A percentile compares a stretch with the other conserved stretches of the same genome.
Conservation (phyloP, 2,113 vertebrate species). For the Raja brachyura region DNA sequence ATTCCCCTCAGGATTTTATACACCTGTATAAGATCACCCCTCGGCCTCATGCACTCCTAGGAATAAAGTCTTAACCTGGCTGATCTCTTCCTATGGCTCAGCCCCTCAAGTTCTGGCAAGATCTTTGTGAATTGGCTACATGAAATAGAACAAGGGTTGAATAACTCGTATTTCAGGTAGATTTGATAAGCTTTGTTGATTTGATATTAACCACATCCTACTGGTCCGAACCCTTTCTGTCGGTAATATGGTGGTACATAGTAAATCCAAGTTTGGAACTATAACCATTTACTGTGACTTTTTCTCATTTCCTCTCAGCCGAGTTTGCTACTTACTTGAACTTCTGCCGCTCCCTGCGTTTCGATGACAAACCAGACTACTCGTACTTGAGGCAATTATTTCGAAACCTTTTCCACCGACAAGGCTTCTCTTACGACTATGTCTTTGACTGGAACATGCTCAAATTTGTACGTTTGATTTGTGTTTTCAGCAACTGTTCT, state of each 20-base stretch:
- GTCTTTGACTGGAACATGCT: slow-evolving; percentile 99
- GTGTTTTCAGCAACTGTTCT: not conserved
- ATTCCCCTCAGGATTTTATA: too few species aligned
- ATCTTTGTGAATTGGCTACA: too few species aligned
- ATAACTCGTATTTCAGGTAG: not conserved
- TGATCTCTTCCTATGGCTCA: too few species aligned
- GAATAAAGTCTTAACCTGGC: too few species aligned
- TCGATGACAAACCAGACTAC: slow-evolving; percentile 93
- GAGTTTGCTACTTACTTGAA: slow-evolving; percentile 94
- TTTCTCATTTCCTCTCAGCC: slow-evolving; percentile 55
- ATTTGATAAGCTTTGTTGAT: not conserved
- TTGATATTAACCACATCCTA: not conserved
- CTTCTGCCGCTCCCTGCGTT: slow-evolving; percentile 88
- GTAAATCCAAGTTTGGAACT: not conserved
- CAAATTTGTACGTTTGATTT: slow-evolving; percentile 80
- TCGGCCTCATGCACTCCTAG: too few species aligned
- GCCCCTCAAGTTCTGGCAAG: too few species aligned
- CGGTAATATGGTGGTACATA: not conserved
- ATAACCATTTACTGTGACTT: not conserved
- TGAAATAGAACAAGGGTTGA: too few species aligned
- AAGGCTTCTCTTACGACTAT: slow-evolving; percentile 92
- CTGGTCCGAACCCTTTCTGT: not conserved
- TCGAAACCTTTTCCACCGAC: slow-evolving; percentile 89
- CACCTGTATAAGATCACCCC: too few species aligned
- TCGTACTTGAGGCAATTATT: slow-evolving; percentile 89